A percentile compares a stretch with the other conserved stretches of the same genome.
Conservation (phyloP, 2,113 vertebrate genomes). For the chimpanzee (Pan troglodytes) region NHGRI_mPanTro3-v2.1_pri NC_072421.2:99257001-99257500, state of each 20-base stretch:
- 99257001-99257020: neutral
- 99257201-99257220: neutral
- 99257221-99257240: neutral
- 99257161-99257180: conserved; percentile 19
- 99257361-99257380: neutral
- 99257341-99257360: neutral
- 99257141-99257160: neutral
- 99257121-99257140: conserved; percentile 8
- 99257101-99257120: conserved; percentile 26
- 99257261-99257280: neutral
- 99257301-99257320: neutral
- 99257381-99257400: neutral
- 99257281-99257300: neutral
- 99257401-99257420: neutral
- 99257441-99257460: neutral
- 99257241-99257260: neutral
- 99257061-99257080: conserved; percentile 5
- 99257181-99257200: conserved; percentile 30
- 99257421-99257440: neutral
- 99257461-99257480: neutral
- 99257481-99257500: neutral
- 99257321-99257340: neutral
- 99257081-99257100: conserved; percentile 20
- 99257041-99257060: neutral
- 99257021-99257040: neutral